Percentiles rank a stretch among this genome's conserved stretches.
These are phyloP conservation scores for Drosophila simulans DNA, from an alignment of 1,140 invertebrate species.

Conservation along the genomic window DNA sequence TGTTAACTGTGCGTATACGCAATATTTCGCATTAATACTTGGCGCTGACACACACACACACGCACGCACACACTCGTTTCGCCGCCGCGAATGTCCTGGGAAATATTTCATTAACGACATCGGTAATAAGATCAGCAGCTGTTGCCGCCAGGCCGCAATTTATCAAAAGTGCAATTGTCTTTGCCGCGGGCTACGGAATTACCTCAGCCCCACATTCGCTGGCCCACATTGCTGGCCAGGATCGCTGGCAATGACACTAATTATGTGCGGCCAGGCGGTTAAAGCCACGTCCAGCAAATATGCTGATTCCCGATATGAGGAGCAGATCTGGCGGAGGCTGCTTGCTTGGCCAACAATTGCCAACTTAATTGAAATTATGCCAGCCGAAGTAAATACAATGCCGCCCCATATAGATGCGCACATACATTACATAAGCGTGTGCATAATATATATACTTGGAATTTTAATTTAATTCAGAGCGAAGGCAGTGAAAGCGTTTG, in stretches of 20 bases:
- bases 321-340: slow-evolving; percentile 3
- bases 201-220: slow-evolving; percentile 28
- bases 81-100: slow-evolving; percentile 14
- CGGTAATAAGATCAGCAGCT: slow-evolving; percentile 65
- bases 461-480: slow-evolving; percentile 56
- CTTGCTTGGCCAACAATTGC: slow-evolving; percentile 57
- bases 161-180: slow-evolving; percentile 73
- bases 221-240: slow-evolving; percentile 33
- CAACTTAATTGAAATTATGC: slow-evolving; percentile 69
- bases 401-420: slow-evolving; percentile 7
- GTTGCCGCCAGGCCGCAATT: slow-evolving; percentile 52
- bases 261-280: slow-evolving; percentile 63
- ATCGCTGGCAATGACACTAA: slow-evolving; percentile 64
- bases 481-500: slow-evolving; percentile 36
- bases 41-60: slow-evolving; percentile 5
- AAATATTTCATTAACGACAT: slow-evolving; percentile 57
- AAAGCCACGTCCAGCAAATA: slow-evolving; percentile 48
- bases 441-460: slow-evolving; percentile 5
- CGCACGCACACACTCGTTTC: too few species aligned
- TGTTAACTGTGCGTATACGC: slow-evolving; percentile 47
- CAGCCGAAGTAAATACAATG: slow-evolving; percentile 43
- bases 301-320: slow-evolving; percentile 40
- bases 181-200: slow-evolving; percentile 29
- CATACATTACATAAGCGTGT: slow-evolving; percentile 8
- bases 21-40: slow-evolving; percentile 36